These are phyloP conservation scores for Triops cancriformis DNA, from an alignment of 1,140 invertebrate species.

Conservation along the genomic window DNA sequence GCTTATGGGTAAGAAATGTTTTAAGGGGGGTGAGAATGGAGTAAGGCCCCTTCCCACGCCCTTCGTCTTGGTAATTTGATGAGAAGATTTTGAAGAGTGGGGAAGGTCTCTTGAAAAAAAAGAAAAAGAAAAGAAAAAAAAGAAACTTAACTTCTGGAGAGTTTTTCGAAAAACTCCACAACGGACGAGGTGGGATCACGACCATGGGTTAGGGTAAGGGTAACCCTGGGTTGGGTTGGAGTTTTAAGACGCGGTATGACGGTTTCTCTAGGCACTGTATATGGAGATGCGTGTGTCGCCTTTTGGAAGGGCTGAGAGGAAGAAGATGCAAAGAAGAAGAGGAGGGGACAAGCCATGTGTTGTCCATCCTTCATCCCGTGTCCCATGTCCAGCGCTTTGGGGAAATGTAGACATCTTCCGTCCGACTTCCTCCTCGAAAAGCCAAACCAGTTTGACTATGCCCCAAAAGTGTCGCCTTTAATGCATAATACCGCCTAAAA, in stretches of 20 bases:
- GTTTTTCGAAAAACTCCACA: background rate
- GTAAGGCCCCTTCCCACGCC: slow-evolving; percentile 5
- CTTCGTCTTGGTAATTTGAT: slow-evolving; percentile 5
- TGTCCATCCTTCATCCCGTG: slow-evolving; percentile 8
- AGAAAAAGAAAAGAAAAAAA: background rate
- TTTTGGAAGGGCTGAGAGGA: background rate
- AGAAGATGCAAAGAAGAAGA: background rate
- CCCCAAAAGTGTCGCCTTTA: background rate
- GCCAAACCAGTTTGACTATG: background rate
- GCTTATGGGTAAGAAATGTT: background rate
- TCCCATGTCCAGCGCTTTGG: background rate
- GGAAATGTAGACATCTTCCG: background rate
- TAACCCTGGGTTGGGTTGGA: no score
- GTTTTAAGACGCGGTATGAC: no score
- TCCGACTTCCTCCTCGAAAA: background rate
- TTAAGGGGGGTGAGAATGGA: background rate
- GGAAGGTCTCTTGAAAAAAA: background rate
- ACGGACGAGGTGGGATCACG: background rate
- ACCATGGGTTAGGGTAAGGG: no score
- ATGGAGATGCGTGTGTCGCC: background rate
- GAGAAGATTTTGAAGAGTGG: background rate
- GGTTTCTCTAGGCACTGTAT: background rate
- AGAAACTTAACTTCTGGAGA: background rate
- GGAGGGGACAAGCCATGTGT: background rate
- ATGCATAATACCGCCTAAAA: background rate